Base-by-base conservation (phyloP, 2,113 vertebrate species). In the Odontesthes bonariensis region DNA sequence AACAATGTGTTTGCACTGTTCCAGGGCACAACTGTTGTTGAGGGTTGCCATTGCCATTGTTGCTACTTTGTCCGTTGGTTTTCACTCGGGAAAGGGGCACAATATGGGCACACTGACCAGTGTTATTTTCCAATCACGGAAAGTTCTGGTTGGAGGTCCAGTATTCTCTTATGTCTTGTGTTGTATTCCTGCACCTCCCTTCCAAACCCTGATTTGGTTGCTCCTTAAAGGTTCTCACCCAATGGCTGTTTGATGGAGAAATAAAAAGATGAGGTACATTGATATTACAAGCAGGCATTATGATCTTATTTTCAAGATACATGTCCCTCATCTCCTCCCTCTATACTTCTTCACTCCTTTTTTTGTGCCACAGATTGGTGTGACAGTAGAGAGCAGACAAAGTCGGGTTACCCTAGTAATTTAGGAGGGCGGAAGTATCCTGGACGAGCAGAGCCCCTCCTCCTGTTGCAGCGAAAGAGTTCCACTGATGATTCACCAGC, bases 371-470 rank as follows among this genome's bases (percentile, higher is more conserved):
- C 82, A 84, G 83, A 84, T 83, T 87, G 78, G 89, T 90, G 86
- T 90, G 88, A 91, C 86, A 91, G 90, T 62, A 89, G 87, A 89
- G 90, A 92, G 87, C 91, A 94, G 93, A 92, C 90, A 91, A 92
- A 91, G 93, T 93, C 90, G 89, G 89, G 92, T 92, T 90, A 91
- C 93, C 86, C 79, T 88, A 81, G 86, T 90, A 83, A 94, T 92
- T 93, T 91, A 68, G 75, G 85, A 90, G 88, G 88, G 89, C 81
- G 87, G 93, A 91, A 90, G 90, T 71, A 81, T 88, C 79, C 81
- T 72, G 70, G 89, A 81, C 83, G 49, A 70, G 79, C 77, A 53
- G 56, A 27, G 47, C 78, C 86, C 61, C 84, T 79, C 86, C 66
- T 80, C 85, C 59, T 19, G 16, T 65, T 52, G 66, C 54, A 35